Percentiles rank a stretch among this genome's conserved stretches.
Evolutionary conservation across 92 coral and sea anemone species (phyloP).

Genomic region (Umimayanthus chanpuru): DNA sequence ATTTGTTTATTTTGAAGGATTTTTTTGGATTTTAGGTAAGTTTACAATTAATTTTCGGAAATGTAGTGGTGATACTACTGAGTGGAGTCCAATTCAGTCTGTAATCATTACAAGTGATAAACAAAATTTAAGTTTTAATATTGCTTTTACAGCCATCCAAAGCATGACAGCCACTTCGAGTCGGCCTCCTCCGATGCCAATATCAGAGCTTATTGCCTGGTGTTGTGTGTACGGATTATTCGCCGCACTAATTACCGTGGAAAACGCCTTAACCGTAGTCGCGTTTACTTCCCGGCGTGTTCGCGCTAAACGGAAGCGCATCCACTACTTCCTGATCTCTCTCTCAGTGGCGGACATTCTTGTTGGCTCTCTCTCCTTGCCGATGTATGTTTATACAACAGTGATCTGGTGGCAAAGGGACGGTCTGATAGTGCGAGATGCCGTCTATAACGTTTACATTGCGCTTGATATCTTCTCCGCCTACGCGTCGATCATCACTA

Average conservation of each 20-base stretch:
- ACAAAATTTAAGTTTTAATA: not conserved
- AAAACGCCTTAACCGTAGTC: conserved; percentile 10
- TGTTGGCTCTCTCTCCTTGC: conserved; percentile 20
- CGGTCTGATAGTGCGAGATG: conserved; percentile 13
- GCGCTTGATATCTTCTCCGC: conserved; percentile 25
- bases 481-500: conserved; percentile 17
- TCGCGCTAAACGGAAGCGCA: conserved; percentile 10
- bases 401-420: conserved; percentile 18
- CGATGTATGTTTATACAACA: conserved; percentile 12
- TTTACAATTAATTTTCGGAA: too few species aligned
- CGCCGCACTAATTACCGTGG: conserved; percentile 15
- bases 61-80: too few species aligned
- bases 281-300: conserved; percentile 33
- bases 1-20: too few species aligned
- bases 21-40: too few species aligned
- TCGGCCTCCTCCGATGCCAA: conserved; percentile 1
- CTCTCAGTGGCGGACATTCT: conserved; percentile 17
- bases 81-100: too few species aligned
- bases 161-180: conserved; percentile 16
- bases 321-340: conserved; percentile 22
- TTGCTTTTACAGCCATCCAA: not conserved
- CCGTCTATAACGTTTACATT: conserved; percentile 4
- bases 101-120: too few species aligned
- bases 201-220: conserved; percentile 17
- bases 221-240: conserved; percentile 16